Base-by-base conservation (phyloP, 2,113 vertebrate genomes). In the Serinus canaria region DNA sequence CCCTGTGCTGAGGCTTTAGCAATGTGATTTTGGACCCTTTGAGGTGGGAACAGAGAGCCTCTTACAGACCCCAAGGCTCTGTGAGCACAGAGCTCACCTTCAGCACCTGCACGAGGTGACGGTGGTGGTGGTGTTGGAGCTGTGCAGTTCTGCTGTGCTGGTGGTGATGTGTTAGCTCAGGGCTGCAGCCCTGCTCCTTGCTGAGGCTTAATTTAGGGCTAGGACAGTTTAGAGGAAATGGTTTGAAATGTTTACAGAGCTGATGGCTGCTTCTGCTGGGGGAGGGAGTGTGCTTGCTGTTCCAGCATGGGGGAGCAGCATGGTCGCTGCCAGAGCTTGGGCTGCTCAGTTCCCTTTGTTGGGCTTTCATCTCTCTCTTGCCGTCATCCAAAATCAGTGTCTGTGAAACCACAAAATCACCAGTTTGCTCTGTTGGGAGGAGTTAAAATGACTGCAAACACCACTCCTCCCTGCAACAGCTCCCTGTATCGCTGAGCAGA, bases 361-460 rank as follows among this genome's bases (percentile, higher is more conserved):
- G 60, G 49, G 79, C 86, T 94, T 86, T 78, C 88, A 94, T 74
- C 79, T 86, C 3, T 1, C 43, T 25, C 33, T 75, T 83, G 76
- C 63, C 20, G 3, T 88, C 73, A 86, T 90, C 73, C 89, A 46
- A 74, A 94, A 77, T 73, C 43, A 17, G 21, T 39, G 59, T 23
- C 66, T 86, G 86, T 11, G 56, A 94, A 93, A 86, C 86, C 80
- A 75, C 80, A 50, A 89, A 92, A 95, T 78, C 74, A 64, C 88
- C 77, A 80, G 64, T 93, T 92, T 78, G 83, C 80, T 86, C 68
- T 89, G 80, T 68, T 70, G 92, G 95, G 92, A 95, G 92, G 94
- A 95, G 91, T 95, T 95, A 86, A 83, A 94, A 94, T 67, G 80
- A 64, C 91, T 97, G 92, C 88, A 96, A 87, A 68, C 78, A 76